Conservation (phyloP, 2,113 vertebrate genomes). For the Pseudopipra pipra region DNA sequence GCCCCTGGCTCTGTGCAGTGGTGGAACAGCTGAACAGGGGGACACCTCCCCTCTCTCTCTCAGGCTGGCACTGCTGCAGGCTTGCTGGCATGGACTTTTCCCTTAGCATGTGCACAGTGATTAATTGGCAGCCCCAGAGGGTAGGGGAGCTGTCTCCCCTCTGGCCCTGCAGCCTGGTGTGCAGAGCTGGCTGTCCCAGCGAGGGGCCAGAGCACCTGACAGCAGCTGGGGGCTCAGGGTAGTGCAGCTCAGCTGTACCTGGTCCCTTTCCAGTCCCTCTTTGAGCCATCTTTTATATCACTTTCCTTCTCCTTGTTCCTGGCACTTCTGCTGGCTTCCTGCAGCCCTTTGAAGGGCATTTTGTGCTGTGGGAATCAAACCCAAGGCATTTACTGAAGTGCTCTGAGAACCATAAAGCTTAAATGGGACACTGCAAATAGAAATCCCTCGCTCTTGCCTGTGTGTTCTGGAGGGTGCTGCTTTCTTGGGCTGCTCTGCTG, state of each 20-base stretch:
- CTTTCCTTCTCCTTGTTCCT: neutral
- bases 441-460: neutral
- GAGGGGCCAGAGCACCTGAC: neutral
- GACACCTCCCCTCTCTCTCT: neutral
- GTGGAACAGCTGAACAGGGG: neutral
- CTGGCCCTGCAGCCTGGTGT: neutral
- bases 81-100: neutral
- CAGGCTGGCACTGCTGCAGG: neutral
- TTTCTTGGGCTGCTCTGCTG: neutral
- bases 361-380: neutral
- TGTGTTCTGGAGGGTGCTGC: neutral
- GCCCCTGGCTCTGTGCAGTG: neutral
- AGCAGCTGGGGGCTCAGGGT: rapidly evolving
- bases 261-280: neutral
- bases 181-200: neutral
- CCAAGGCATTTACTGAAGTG: neutral
- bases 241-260: neutral
- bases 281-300: neutral
- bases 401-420: neutral
- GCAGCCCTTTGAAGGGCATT: neutral
- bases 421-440: neutral
- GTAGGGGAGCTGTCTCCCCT: neutral
- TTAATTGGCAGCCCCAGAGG: neutral
- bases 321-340: neutral
- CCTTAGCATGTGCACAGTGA: neutral